Evolutionary conservation across 2,888 invertebrate species (phyloP).

Genomic region (Clepsis dumicolana): DNA sequence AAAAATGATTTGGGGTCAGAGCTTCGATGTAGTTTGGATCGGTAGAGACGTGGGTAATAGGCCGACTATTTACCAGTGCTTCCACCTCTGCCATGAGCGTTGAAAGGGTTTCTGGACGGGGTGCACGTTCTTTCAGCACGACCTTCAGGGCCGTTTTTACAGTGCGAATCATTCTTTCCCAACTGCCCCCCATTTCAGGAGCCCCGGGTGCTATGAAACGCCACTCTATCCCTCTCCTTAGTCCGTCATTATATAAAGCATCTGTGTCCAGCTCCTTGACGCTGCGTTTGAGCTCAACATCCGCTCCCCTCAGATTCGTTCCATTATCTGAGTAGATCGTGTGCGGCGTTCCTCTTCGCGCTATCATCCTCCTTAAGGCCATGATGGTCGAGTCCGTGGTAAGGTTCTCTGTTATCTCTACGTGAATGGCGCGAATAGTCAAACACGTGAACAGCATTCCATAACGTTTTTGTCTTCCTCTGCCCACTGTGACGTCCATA

Average conservation of each 20-base stretch:
- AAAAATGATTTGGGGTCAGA: conserved; percentile 56
- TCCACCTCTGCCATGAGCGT: too few species aligned
- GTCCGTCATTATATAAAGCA: conserved; percentile 4
- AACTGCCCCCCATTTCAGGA: conserved; percentile 45
- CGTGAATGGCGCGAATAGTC: too few species aligned
- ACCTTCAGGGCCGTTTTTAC: conserved; percentile 42
- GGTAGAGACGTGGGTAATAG: conserved; percentile 60
- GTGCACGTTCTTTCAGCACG: too few species aligned
- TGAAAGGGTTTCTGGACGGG: too few species aligned
- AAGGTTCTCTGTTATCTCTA: background rate
- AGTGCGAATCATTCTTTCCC: conserved; percentile 44
- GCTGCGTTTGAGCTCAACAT: too few species aligned
- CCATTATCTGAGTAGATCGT: conserved; percentile 35
- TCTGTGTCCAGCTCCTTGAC: conserved; percentile 20
- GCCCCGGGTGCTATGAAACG: conserved; percentile 44
- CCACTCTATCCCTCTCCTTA: conserved; percentile 45
- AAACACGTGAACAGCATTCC: conserved; percentile 22
- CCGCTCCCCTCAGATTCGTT: conserved; percentile 33
- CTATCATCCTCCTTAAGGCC: conserved; percentile 28
- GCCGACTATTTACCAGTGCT: conserved; percentile 53
- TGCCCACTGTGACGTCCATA: conserved; percentile 11
- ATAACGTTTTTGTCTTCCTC: conserved; percentile 15
- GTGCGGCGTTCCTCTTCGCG: conserved; percentile 26
- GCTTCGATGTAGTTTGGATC: conserved; percentile 49
- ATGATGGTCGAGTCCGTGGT: conserved; percentile 30